These are phyloP conservation scores for Channa maculata DNA, from an alignment of 2,113 vertebrate genomes.

Conservation along the genomic window DNA sequence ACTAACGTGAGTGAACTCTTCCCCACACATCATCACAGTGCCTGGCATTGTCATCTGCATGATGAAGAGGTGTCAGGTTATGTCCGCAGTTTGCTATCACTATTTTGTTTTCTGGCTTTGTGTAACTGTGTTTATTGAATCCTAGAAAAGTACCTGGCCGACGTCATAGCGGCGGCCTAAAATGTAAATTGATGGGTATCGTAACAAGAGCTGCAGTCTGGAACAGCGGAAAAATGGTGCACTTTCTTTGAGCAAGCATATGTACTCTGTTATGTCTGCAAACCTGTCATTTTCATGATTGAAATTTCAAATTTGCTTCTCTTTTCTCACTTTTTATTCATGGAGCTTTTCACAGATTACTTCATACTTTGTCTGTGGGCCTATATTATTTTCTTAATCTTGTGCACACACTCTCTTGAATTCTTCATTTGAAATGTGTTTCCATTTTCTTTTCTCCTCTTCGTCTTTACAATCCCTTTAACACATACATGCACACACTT, in stretches of 20 bases:
- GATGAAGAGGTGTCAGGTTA: conserved; percentile 59
- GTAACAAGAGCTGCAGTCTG: conserved; percentile 2
- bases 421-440: conserved; percentile 6
- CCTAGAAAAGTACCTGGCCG: conserved; percentile 8
- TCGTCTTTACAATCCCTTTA: conserved; percentile 7
- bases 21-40: conserved; percentile 37
- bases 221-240: neutral
- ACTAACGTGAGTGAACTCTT: conserved; percentile 49
- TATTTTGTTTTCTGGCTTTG: conserved; percentile 48
- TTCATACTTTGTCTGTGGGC: neutral
- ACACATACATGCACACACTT: conserved; percentile 21
- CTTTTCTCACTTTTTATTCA: neutral
- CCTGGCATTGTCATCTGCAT: conserved; percentile 30
- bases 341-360: neutral
- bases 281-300: conserved; percentile 8
- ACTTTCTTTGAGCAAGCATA: neutral
- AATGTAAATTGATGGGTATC: conserved; percentile 43
- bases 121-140: conserved; percentile 51
- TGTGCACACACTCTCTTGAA: neutral
- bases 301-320: conserved; percentile 6
- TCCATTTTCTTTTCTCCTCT: neutral
- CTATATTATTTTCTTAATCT: too few species aligned
- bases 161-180: conserved; percentile 27
- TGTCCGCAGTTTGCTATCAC: conserved; percentile 39
- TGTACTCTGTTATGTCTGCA: neutral